Conservation (phyloP, 1,140 invertebrate genomes). For the Leptinotarsa texana region DNA sequence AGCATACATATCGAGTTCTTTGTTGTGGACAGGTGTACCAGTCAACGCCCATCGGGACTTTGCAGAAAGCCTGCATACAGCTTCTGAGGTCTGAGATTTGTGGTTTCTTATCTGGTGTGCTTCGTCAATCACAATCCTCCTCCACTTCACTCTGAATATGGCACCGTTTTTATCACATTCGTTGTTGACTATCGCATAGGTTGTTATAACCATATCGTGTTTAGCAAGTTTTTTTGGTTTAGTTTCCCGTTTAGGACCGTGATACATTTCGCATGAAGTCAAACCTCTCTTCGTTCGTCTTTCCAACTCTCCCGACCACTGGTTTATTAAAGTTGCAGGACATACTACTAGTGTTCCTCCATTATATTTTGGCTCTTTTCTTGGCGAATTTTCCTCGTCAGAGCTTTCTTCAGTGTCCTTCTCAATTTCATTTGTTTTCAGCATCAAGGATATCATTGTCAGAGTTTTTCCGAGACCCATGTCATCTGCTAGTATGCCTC, state of each 20-base stretch:
- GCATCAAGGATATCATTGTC: slow-evolving; percentile 84
- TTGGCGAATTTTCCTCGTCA: slow-evolving; percentile 43
- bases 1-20: slow-evolving; percentile 86
- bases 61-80: slow-evolving; percentile 68
- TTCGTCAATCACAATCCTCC: slow-evolving; percentile 89
- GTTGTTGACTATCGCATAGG: slow-evolving; percentile 68
- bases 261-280: slow-evolving; percentile 74
- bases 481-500: slow-evolving; percentile 89
- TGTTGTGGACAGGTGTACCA: slow-evolving; percentile 95
- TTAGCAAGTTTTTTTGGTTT: slow-evolving; percentile 65
- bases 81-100: slow-evolving; percentile 73
- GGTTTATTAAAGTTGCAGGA: slow-evolving; percentile 80
- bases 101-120: slow-evolving; percentile 89
- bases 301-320: slow-evolving; percentile 85
- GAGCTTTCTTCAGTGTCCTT: slow-evolving; percentile 42
- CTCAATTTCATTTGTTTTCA: slow-evolving; percentile 54
- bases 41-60: slow-evolving; percentile 83
- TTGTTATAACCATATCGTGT: slow-evolving; percentile 78
- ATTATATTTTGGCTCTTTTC: slow-evolving; percentile 44
- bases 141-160: slow-evolving; percentile 74
- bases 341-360: slow-evolving; percentile 86
- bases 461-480: slow-evolving; percentile 95
- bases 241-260: slow-evolving; percentile 75
- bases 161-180: slow-evolving; percentile 60
- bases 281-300: slow-evolving; percentile 65